These are phyloP conservation scores for Micrastur ruficollis DNA, from an alignment of 2,797 vertebrate species.

Conservation along the genomic window DNA sequence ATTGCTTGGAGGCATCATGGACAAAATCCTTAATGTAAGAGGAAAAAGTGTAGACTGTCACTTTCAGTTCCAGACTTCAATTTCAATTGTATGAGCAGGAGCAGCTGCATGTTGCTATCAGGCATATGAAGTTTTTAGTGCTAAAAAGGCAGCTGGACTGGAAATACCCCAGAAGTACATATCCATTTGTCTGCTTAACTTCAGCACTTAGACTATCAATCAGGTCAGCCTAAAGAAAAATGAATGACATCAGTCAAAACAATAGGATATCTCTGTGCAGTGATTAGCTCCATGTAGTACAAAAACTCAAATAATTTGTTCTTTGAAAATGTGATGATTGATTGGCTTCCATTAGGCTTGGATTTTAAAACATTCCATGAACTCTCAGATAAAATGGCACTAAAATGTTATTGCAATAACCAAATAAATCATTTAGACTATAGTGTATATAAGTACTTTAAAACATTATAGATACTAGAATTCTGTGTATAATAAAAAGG, in stretches of 20 bases:
- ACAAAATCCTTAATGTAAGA: constrained; percentile 59
- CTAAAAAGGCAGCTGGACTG: constrained; percentile 74
- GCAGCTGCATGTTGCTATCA: constrained; percentile 71
- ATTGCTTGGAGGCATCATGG: constrained; percentile 36
- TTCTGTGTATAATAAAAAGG: constrained; percentile 81
- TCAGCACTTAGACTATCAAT: constrained; percentile 73
- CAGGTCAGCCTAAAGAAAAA: constrained; percentile 64
- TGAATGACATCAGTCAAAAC: constrained; percentile 80
- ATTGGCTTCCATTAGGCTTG: constrained; percentile 78
- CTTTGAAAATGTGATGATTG: constrained; percentile 81
- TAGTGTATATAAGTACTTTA: constrained; percentile 74
- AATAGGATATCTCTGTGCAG: constrained; percentile 69
- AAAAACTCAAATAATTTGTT: constrained; percentile 78
- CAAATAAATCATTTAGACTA: constrained; percentile 71
- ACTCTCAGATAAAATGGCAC: constrained; percentile 77
- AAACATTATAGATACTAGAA: constrained; percentile 76
- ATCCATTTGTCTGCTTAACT: constrained; percentile 74
- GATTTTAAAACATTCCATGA: constrained; percentile 75
- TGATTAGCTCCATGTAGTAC: constrained; percentile 70
- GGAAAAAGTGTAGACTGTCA: constrained; percentile 62
- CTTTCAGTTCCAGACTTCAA: constrained; percentile 44
- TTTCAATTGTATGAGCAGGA: constrained; percentile 62
- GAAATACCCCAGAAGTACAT: constrained; percentile 65
- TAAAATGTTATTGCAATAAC: constrained; percentile 78
- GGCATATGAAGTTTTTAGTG: constrained; percentile 52